Evolutionary conservation across 2,113 vertebrate genomes (phyloP).

Genomic region (Anarrhichthys ocellatus): DNA sequence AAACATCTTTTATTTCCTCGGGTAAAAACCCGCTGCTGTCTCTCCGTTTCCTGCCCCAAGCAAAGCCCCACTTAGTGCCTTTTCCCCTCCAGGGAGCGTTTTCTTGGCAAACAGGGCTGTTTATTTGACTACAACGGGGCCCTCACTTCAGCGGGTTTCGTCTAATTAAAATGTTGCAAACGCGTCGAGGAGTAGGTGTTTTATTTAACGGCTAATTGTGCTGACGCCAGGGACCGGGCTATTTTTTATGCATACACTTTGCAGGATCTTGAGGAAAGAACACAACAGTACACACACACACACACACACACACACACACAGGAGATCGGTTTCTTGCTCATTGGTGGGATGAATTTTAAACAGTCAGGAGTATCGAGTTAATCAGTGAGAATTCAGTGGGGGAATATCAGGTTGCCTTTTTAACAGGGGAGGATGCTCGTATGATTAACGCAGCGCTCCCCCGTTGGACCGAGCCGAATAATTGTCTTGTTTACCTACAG

Average conservation of each 20-base stretch:
- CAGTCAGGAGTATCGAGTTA: slow-evolving; percentile 92
- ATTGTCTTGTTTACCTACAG: slow-evolving; percentile 96
- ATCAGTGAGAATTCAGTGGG: slow-evolving; percentile 94
- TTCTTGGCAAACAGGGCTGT: slow-evolving; percentile 88
- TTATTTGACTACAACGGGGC: slow-evolving; percentile 92
- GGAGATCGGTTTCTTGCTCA: slow-evolving; percentile 92
- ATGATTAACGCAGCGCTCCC: slow-evolving; percentile 92
- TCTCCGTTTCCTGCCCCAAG: slow-evolving; percentile 70
- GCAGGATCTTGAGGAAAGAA: slow-evolving; percentile 86
- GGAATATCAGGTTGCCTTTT: slow-evolving; percentile 95
- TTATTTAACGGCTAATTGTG: slow-evolving; percentile 99
- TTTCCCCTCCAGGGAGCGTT: slow-evolving; percentile 80
- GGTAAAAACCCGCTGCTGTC: slow-evolving; percentile 57
- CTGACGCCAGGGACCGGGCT: slow-evolving; percentile 92
- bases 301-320: slow-evolving; percentile 27
- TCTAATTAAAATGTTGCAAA: slow-evolving; percentile 95
- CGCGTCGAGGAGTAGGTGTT: slow-evolving; percentile 90
- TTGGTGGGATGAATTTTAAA: slow-evolving; percentile 98
- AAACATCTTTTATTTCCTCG: slow-evolving; percentile 54
- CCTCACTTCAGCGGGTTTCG: slow-evolving; percentile 89
- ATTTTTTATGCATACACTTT: slow-evolving; percentile 96
- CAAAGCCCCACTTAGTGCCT: slow-evolving; percentile 63
- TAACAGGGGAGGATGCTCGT: slow-evolving; percentile 95
- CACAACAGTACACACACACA: slow-evolving; percentile 26
- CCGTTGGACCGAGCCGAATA: slow-evolving; percentile 88